Conservation (phyloP, 2,888 invertebrate genomes). For the Epiblema foenella region DNA sequence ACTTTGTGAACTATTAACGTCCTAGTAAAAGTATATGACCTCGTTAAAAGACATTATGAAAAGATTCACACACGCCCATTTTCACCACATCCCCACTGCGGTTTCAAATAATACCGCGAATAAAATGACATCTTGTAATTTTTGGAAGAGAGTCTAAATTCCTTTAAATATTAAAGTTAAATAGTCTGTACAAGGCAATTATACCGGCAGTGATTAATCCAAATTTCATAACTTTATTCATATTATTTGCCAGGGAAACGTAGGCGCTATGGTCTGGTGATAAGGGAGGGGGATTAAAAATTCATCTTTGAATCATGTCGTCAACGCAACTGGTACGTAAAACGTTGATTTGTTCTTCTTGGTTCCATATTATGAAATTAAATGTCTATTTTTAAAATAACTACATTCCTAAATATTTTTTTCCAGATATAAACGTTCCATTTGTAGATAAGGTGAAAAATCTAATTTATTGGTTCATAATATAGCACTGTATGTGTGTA, state of each 20-base stretch:
- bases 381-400: background rate
- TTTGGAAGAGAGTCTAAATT: background rate
- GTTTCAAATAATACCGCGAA: background rate
- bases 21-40: background rate
- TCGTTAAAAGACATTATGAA: slow-evolving; percentile 6
- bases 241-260: slow-evolving; percentile 7
- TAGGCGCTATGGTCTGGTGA: slow-evolving; percentile 9
- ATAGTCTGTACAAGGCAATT: slow-evolving; percentile 27
- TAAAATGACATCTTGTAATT: background rate
- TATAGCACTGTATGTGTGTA: too few relatives aligned
- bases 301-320: slow-evolving; percentile 41
- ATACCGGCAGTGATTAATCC: slow-evolving; percentile 37
- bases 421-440: too few relatives aligned
- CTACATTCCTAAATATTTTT: background rate
- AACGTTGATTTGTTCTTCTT: slow-evolving; percentile 16
- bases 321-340: slow-evolving; percentile 31
- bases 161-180: background rate
- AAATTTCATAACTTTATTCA: slow-evolving; percentile 32
- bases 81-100: background rate
- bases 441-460: too few relatives aligned
- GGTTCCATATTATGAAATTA: background rate
- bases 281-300: slow-evolving; percentile 32
- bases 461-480: too few relatives aligned
- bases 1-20: background rate
- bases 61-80: slow-evolving; percentile 4